Base-by-base conservation (phyloP, 2,888 invertebrate genomes). In the Lasioglossum vierecki region DNA sequence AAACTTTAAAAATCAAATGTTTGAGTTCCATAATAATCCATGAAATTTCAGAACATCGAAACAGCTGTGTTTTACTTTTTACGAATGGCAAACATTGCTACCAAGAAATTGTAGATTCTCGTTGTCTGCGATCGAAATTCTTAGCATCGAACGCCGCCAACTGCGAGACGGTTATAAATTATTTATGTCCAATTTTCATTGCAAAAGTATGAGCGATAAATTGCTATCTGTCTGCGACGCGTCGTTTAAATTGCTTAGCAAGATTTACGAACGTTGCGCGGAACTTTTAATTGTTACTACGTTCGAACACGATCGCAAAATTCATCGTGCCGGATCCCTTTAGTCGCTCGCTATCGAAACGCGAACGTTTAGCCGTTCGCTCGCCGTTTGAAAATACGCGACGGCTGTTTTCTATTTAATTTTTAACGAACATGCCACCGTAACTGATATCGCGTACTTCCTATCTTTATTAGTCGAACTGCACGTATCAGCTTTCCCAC, bases 401-500 rank as follows among this genome's bases (percentile, higher is more conserved):
- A 60, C 3, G 26, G 60, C n/a, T 26, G 1, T 66, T 49, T 49
- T 35, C 9, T 35, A 35, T 9, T 35, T 70, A 6, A 41, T 60
- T 46, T 46, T 9, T 46, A 0, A 11, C 39, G 63, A 57, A 41
- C 41, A 76, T n/a, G 8, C 22, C 8, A 11, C 4, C 49, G 49
- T 9, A 30, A 57, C n/a, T 39, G 18, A 53, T 63, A 71, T 80
- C n/a, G 26, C 49, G 53, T 46, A 75, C 44, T 74, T 74, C 26
- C 49, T 72, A 72, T 74, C 80, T 57, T 70, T 71, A 83, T 80
- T 78, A 26, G 73, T 68, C 22, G 44, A 73, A 82, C 53, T 68
- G 53, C 13, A 70, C 79, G 39, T 82, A 78, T 82, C 83, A 76
- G 80, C 63, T 76, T 49, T 35, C 71, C 71, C 57, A 66, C 80